These are phyloP conservation scores for Bibio marci DNA, from an alignment of 2,888 invertebrate genomes.

Conservation along the genomic window DNA sequence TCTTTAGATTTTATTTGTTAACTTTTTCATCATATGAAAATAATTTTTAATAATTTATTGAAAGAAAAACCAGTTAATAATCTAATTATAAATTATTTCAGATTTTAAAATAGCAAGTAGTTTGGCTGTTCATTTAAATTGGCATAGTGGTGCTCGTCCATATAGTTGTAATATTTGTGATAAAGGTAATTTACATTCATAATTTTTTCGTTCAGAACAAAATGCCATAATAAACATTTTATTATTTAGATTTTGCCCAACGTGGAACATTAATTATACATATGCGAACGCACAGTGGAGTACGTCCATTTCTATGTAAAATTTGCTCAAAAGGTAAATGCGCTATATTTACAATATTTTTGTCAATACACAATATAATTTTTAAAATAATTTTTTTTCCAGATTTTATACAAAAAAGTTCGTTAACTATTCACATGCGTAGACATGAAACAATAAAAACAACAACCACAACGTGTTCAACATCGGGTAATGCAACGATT, in stretches of 20 bases:
- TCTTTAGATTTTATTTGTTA: too few species aligned
- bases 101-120: slow-evolving; percentile 9
- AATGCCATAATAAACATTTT: too few species aligned
- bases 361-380: background rate
- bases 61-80: too few species aligned
- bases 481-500: too few species aligned
- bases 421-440: slow-evolving; percentile 10
- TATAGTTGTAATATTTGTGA: slow-evolving; percentile 9
- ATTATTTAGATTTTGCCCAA: too few species aligned
- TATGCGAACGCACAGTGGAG: slow-evolving; percentile 9
- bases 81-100: too few species aligned
- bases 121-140: slow-evolving; percentile 8
- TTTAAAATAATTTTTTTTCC: background rate
- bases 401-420: slow-evolving; percentile 9
- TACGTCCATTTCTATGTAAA: slow-evolving; percentile 10
- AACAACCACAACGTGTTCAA: too few species aligned
- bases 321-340: slow-evolving; percentile 7
- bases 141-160: slow-evolving; percentile 9
- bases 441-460: too few species aligned
- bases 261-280: slow-evolving; percentile 7
- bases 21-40: too few species aligned
- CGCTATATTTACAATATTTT: background rate
- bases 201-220: background rate
- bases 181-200: slow-evolving; percentile 7
- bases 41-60: too few species aligned